Base-by-base conservation (phyloP, 2,888 invertebrate genomes). In the Eristalinus aeneus region DNA sequence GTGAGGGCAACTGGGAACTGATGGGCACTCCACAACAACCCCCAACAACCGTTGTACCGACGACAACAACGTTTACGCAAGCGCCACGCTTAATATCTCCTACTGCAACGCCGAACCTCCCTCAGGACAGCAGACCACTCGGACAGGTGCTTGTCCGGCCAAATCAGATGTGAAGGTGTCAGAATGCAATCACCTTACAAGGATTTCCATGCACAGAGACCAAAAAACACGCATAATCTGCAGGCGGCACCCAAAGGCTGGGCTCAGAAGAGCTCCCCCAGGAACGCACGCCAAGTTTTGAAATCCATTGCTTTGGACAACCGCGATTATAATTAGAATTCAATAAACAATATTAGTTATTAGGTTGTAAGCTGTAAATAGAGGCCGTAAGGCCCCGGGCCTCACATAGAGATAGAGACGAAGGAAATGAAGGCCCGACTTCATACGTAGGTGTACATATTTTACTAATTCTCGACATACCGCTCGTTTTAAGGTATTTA, bases 1-100 rank as follows among this genome's bases (percentile, higher is more conserved):
- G 89, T 65, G 90, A 89, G 31, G 89, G 88, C 54, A 90, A 84
- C 64, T 90, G 90, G 90, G 89, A 90, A 23, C 74, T 90, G 20
- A 88, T 89, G 76, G 69, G 89, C 23, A 75, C 88, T 9, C 60
- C 78, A 2, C 63, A 74, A 4, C 63, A 76, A 16, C n/a, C 65
- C 12, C 54, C 34, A 32, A 69, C 79, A 22, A 67, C 84, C n/a
- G 88, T 11, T 60, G 54, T 5, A 23, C 23, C 56, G 11, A 3
- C 11, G 60, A 9, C 54, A 74, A 61, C 84, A 74, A 32, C 56
- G 74, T 87, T 31, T 53, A 83, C 85, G 65, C 88, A 85, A 79
- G 76, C 83, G 61, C 75, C 75, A 69, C 88, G 85, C 71, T 68
- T 79, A 39, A 22, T 80, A 32, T 32, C 36, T n/a, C 79, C 67